phyloP scores from a whole-genome alignment of 2,888 invertebrate species.

The Romanomermis culicivorax region DNA sequence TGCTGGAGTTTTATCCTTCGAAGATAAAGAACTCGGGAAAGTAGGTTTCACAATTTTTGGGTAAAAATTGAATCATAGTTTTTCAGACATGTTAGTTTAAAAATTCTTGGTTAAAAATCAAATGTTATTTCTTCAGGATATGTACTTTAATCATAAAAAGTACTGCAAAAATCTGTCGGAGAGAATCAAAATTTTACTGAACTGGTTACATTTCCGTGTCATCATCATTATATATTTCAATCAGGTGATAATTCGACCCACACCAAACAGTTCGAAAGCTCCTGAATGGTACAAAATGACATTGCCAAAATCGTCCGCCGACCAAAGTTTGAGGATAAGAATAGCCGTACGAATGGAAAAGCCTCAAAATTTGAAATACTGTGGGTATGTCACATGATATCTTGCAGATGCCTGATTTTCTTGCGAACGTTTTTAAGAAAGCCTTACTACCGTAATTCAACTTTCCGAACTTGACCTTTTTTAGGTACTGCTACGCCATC shows the following conservation, averaged over 20 bases:
- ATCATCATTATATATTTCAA: too few species aligned
- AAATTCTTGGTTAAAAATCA: too few species aligned
- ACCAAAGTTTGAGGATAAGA: conserved; percentile 85
- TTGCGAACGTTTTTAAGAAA: not conserved
- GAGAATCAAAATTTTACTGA: too few species aligned
- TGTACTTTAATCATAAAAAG: too few species aligned
- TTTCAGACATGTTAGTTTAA: too few species aligned
- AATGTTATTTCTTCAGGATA: too few species aligned
- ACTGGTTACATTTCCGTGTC: too few species aligned
- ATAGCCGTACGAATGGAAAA: conserved; percentile 96
- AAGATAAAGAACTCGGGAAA: conserved; percentile 94
- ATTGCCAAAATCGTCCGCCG: conserved; percentile 75
- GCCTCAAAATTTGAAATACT: conserved; percentile 96
- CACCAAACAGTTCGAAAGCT: conserved; percentile 39
- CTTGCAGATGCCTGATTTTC: not conserved
- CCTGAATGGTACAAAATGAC: conserved; percentile 92
- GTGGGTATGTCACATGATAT: conserved; percentile 55
- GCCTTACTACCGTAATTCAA: not conserved
- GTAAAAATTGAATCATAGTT: too few species aligned
- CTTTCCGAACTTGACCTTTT: conserved; percentile 8
- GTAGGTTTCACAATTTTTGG: conserved; percentile 15
- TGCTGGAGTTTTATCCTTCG: conserved; percentile 84
- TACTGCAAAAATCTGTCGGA: too few species aligned
- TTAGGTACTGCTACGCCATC: conserved; percentile 33
- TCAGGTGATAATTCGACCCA: conserved; percentile 35